Evolutionary conservation across 2,888 invertebrate species (phyloP).

Genomic region (Drosophila aldrichi): DNA sequence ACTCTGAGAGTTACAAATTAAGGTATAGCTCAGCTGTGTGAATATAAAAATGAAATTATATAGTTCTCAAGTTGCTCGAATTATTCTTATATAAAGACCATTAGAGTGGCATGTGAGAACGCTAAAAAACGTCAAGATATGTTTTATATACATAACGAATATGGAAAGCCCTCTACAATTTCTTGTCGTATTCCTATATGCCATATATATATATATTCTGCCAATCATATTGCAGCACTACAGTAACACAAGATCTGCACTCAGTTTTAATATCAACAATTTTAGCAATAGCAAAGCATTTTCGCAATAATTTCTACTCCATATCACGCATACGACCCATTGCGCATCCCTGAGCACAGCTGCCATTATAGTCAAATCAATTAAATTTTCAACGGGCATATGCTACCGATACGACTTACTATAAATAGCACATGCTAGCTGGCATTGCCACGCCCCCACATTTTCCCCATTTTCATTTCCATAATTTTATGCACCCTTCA

Average conservation of each 20-base stretch:
- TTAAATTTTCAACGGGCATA: conserved; percentile 60
- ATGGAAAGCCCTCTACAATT: too few species aligned
- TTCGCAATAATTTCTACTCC: background rate
- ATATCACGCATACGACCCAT: conserved; percentile 18
- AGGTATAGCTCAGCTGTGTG: too few species aligned
- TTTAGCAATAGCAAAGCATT: background rate
- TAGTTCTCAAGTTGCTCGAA: too few species aligned
- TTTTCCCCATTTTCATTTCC: conserved; percentile 44
- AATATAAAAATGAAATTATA: too few species aligned
- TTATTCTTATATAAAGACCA: too few species aligned
- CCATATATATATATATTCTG: too few species aligned
- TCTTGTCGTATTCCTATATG: too few species aligned
- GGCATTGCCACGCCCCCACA: conserved; percentile 20
- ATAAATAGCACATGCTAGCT: conserved; percentile 40
- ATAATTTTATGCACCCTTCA: conserved; percentile 76
- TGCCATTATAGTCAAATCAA: conserved; percentile 50
- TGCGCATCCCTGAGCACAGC: background rate
- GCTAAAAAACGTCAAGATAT: too few species aligned
- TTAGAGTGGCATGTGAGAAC: too few species aligned
- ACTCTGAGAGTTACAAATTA: too few species aligned
- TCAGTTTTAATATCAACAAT: background rate
- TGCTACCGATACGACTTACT: conserved; percentile 39
- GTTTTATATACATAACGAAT: too few species aligned
- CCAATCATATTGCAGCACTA: too few species aligned
- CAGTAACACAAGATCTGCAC: background rate